Evolutionary conservation across 2,797 vertebrate species (phyloP).

Genomic region (Spinus olivaceus): DNA sequence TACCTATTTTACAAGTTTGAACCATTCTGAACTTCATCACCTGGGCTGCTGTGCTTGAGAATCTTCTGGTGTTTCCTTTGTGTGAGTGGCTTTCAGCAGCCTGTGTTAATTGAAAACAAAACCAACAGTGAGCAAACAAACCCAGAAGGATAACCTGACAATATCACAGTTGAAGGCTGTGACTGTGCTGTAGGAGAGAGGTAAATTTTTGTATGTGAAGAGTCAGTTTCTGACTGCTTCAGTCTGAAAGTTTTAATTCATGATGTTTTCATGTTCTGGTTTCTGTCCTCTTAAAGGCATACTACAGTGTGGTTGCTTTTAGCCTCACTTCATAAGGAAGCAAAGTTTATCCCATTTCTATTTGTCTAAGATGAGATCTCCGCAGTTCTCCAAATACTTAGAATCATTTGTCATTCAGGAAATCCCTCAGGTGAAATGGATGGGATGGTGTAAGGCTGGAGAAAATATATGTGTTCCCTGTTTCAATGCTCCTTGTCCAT

Average conservation of each 20-base stretch:
- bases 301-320: neutral
- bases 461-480: neutral
- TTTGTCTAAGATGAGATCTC: neutral
- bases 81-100: neutral
- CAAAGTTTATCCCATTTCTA: neutral
- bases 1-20: neutral
- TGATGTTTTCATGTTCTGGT: neutral
- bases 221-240: neutral
- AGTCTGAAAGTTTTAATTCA: neutral
- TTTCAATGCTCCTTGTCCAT: neutral
- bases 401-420: neutral
- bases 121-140: neutral
- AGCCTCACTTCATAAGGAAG: neutral
- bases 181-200: neutral
- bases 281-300: neutral
- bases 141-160: neutral
- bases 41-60: neutral
- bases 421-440: neutral
- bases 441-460: neutral
- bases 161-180: neutral
- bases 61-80: neutral
- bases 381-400: neutral
- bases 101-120: neutral
- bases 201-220: neutral
- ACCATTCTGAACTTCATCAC: neutral